Base-by-base conservation (phyloP, 2,888 invertebrate genomes). In the Drosophila quinaria region DNA sequence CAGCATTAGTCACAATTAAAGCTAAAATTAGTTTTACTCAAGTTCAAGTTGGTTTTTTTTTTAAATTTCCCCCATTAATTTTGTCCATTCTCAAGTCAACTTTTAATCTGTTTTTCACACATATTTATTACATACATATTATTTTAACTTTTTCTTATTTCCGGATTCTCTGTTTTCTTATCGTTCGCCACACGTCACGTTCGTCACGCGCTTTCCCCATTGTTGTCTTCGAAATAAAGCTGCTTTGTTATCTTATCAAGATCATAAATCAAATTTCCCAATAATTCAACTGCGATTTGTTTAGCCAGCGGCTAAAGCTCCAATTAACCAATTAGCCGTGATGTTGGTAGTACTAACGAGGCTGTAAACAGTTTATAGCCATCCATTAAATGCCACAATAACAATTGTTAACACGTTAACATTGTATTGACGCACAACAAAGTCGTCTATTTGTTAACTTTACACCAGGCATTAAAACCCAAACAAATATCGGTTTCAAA, bases 241-340 rank as follows among this genome's bases (percentile, higher is more conserved):
- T 35, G 55, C 22, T 44, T 35, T 33, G 51, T 51, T 60, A 78
- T 78, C 78, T 71, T 58, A 78, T 74, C 78, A 17, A 29, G 9
- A 13, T 50, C 29, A 29, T 70, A 58, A 66, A 74, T 70, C n/a
- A 39, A 44, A 63, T 58, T 60, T 50, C 8, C 44, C 42, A 56
- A 68, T 75, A 37, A 72, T 35, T 63, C 3, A 54, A 63, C 50
- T 68, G 72, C 63, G 51, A 75, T 63, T 63, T 72, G n/a, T 58
- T 72, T 42, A 5, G 9, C 13, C 6, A 2, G 51, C 76, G 60
- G 60, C 22, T 41, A 8, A 47, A 54, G 25, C 33, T 64, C 58
- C 63, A 72, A 58, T 68, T 33, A 49, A 37, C 5, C 9, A 25
- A 25, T 29, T 29, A 29, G 25, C 25, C 25, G 25, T 0, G 8